A percentile compares a stretch with the other conserved stretches of the same genome.
Conservation (phyloP, 2,113 vertebrate genomes). For the Coreoperca whiteheadi region DNA sequence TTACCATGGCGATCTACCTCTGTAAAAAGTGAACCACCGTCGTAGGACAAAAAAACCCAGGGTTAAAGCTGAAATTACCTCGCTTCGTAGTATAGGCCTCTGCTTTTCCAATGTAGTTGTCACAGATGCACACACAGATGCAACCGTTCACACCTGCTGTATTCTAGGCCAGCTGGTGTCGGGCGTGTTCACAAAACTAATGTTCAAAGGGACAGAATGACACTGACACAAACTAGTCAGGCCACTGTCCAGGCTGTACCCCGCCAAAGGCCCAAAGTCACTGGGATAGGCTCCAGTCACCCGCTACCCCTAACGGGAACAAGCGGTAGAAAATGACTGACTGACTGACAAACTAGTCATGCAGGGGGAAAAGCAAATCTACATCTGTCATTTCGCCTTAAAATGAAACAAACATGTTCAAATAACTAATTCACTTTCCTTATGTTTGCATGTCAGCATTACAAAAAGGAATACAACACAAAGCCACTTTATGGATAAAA, state of each 20-base stretch:
- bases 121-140: neutral
- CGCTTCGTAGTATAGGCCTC: too few species aligned
- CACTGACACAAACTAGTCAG: too few species aligned
- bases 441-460: neutral
- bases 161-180: neutral
- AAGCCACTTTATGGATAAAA: neutral
- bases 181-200: constrained; percentile 28
- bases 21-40: too few species aligned
- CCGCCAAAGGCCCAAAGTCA: too few species aligned
- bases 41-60: too few species aligned
- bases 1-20: too few species aligned
- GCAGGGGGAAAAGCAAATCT: neutral
- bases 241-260: too few species aligned
- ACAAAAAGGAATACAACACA: neutral
- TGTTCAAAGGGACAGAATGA: neutral
- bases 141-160: constrained; percentile 16
- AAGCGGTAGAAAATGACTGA: too few species aligned
- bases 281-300: too few species aligned
- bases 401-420: neutral
- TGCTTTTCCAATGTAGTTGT: neutral
- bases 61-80: too few species aligned
- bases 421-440: neutral
- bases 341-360: too few species aligned
- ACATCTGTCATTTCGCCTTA: neutral
- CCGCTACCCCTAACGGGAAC: too few species aligned